A percentile compares a stretch with the other conserved stretches of the same genome.
Conservation (phyloP, 2,888 invertebrate species). For the Acanthosepion pharaonis region DNA sequence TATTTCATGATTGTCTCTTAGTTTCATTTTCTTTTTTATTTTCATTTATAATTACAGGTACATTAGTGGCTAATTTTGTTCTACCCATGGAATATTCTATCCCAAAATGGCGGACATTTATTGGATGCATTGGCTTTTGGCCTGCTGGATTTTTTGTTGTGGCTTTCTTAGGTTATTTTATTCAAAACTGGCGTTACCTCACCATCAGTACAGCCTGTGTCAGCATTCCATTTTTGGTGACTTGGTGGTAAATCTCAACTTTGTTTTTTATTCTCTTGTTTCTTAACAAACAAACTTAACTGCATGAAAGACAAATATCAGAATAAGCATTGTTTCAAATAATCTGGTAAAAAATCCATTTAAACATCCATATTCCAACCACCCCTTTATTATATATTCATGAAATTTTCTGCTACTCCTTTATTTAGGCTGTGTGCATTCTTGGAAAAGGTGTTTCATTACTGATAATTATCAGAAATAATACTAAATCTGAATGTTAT, state of each 20-base stretch:
- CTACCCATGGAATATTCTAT: conserved; percentile 72
- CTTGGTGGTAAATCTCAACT: conserved; percentile 67
- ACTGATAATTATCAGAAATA: too few species aligned
- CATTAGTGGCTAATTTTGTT: conserved; percentile 72
- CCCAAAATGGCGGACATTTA: conserved; percentile 71
- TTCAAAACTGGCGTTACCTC: conserved; percentile 70
- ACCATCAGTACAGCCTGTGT: conserved; percentile 63
- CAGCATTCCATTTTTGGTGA: conserved; percentile 64
- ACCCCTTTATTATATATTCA: too few species aligned
- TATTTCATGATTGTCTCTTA: not conserved
- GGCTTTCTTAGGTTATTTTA: conserved; percentile 66
- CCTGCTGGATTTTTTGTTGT: conserved; percentile 70
- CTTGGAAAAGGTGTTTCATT: too few species aligned
- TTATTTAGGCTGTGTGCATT: too few species aligned
- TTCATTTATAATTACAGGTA: conserved; percentile 57
- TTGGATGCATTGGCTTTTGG: conserved; percentile 73
- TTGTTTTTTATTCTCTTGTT: not conserved
- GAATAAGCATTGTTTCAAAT: too few species aligned
- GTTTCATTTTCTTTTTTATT: not conserved
- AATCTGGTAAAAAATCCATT: too few species aligned
- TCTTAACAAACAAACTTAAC: too few species aligned
- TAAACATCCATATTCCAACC: too few species aligned
- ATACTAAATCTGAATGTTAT: too few species aligned
- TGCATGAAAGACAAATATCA: too few species aligned
- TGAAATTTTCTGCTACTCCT: too few species aligned